phyloP scores from a whole-genome alignment of 2,113 vertebrate species.

The Petroica traversi region DNA sequence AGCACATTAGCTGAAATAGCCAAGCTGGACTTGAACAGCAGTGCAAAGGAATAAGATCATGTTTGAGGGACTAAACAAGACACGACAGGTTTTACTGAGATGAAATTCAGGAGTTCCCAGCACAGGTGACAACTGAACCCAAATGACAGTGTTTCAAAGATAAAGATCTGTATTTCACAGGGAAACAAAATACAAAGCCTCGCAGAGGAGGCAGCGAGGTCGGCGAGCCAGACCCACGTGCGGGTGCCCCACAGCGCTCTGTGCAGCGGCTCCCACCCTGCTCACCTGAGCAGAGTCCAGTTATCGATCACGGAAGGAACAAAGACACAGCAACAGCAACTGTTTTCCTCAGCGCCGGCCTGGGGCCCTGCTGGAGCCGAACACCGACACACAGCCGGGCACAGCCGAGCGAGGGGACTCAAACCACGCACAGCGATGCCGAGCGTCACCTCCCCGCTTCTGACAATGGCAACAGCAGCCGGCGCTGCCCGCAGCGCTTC shows the following conservation, averaged over 20 bases:
- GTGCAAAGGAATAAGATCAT: neutral
- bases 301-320: neutral
- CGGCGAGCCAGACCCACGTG: neutral
- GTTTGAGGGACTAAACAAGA: neutral
- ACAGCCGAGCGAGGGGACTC: neutral
- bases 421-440: fast-evolving
- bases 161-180: neutral
- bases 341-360: neutral
- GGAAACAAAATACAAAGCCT: neutral
- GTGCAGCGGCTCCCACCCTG: neutral
- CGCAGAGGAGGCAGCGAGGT: neutral
- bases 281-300: neutral
- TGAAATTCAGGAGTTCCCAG: neutral
- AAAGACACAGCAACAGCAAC: neutral
- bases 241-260: neutral
- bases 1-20: neutral
- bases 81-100: neutral
- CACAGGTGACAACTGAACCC: neutral
- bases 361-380: neutral
- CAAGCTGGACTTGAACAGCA: neutral
- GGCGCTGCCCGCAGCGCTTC: neutral
- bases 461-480: neutral
- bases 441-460: neutral
- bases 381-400: neutral
- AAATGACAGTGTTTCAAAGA: neutral